Evolutionary conservation across 1,140 invertebrate species (phyloP).

Genomic region (Solenopsis fugax): DNA sequence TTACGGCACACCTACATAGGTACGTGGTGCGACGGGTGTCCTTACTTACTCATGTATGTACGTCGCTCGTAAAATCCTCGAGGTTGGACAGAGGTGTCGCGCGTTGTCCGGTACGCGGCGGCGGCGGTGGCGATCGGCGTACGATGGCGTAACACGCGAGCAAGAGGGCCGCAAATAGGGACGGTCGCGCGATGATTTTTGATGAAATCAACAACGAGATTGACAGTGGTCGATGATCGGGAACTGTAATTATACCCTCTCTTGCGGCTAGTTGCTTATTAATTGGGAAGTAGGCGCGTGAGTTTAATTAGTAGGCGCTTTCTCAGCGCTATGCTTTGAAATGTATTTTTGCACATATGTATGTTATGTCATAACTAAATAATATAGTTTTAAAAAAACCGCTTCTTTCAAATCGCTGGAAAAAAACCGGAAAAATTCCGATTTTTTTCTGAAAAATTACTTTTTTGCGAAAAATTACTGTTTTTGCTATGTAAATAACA

Average conservation of each 20-base stretch:
- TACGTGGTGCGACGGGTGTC: background rate
- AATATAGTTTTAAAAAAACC: no score
- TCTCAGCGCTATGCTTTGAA: no score
- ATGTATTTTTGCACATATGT: no score
- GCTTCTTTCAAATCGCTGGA: no score
- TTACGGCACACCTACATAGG: slow-evolving; percentile 32
- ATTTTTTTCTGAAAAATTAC: no score
- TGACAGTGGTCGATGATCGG: background rate
- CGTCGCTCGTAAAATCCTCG: slow-evolving; percentile 58
- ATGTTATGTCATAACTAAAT: no score
- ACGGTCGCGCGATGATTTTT: background rate
- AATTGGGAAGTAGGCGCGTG: no score
- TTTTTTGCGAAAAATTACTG: no score
- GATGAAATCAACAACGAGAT: background rate
- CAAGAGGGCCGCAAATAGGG: background rate
- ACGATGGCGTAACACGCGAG: slow-evolving; percentile 35
- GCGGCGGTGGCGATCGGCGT: background rate
- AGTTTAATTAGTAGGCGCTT: no score
- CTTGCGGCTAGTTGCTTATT: slow-evolving; percentile 2
- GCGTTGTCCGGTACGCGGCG: background rate
- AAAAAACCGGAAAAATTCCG: no score
- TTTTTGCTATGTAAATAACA: no score
- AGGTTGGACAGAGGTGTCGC: background rate
- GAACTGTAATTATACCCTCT: background rate
- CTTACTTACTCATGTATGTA: slow-evolving; percentile 17